Evolutionary conservation across 1,140 invertebrate species (phyloP).

Genomic region (Pentalonia nigronervosa): DNA sequence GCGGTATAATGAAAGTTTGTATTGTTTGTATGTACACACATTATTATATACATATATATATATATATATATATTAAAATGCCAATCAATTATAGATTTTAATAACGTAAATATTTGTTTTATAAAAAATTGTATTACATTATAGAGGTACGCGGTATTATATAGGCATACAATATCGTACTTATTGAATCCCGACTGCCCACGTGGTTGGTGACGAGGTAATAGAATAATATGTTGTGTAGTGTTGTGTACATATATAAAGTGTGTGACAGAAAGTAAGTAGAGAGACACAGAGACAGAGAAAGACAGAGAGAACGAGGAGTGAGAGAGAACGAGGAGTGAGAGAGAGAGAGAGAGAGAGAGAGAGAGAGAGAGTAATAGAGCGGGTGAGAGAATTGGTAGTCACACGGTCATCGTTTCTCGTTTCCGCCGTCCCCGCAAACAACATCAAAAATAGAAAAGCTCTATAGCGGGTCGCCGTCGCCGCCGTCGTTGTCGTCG

Average conservation of each 20-base stretch:
- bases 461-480: not conserved
- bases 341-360: not conserved
- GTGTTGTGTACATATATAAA: not conserved
- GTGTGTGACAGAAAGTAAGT: not conserved
- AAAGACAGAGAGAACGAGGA: not conserved
- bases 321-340: not conserved
- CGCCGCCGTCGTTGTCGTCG: not conserved
- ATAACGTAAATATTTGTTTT: constrained; percentile 9
- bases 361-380: not conserved
- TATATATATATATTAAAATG: not conserved
- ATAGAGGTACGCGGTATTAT: not conserved
- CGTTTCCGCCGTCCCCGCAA: constrained; percentile 11
- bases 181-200: not conserved
- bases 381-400: not conserved
- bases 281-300: too few species aligned
- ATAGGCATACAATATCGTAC: not conserved
- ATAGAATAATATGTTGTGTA: not conserved
- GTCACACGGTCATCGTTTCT: constrained; percentile 7
- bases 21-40: not conserved
- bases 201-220: not conserved
- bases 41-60: not conserved
- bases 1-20: not conserved
- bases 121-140: not conserved
- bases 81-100: not conserved
- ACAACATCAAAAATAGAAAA: constrained; percentile 32